These are phyloP conservation scores for Sitodiplosis mosellana DNA, from an alignment of 1,140 invertebrate species.

Conservation along the genomic window DNA sequence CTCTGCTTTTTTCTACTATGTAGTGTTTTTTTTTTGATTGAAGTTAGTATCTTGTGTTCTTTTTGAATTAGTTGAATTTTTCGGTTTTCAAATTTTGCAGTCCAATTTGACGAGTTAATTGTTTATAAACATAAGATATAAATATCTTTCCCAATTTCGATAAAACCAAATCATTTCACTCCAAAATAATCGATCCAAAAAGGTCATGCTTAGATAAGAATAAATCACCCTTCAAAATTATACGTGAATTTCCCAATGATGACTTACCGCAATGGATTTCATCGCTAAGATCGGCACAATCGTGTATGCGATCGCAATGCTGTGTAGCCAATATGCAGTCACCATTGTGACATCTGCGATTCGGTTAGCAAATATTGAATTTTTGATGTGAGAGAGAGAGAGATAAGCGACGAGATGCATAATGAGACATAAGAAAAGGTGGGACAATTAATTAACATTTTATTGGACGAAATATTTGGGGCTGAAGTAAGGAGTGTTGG, in stretches of 20 bases:
- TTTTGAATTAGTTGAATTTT: too few relatives aligned
- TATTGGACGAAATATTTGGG: not conserved
- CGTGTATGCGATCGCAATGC: conserved; percentile 43
- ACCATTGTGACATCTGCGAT: conserved; percentile 19
- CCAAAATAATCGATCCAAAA: too few relatives aligned
- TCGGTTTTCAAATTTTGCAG: too few relatives aligned
- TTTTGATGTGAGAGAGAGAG: conserved; percentile 1
- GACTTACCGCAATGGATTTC: conserved; percentile 40
- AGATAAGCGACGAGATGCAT: too few relatives aligned
- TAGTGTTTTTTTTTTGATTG: not conserved
- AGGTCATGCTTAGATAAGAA: too few relatives aligned
- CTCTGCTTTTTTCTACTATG: not conserved
- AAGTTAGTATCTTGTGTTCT: not conserved
- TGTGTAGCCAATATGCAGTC: conserved; percentile 26
- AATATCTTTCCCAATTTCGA: not conserved
- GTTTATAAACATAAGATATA: too few relatives aligned
- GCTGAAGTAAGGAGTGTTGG: not conserved
- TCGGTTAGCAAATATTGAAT: not conserved
- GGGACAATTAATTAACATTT: not conserved
- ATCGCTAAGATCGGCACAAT: conserved; percentile 56
- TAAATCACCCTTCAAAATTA: not conserved
- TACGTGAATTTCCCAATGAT: not conserved
- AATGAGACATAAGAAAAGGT: not conserved
- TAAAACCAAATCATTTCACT: too few relatives aligned
- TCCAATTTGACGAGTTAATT: too few relatives aligned